Evolutionary conservation across 2,888 invertebrate species (phyloP).

Genomic region (Homarus gammarus): DNA sequence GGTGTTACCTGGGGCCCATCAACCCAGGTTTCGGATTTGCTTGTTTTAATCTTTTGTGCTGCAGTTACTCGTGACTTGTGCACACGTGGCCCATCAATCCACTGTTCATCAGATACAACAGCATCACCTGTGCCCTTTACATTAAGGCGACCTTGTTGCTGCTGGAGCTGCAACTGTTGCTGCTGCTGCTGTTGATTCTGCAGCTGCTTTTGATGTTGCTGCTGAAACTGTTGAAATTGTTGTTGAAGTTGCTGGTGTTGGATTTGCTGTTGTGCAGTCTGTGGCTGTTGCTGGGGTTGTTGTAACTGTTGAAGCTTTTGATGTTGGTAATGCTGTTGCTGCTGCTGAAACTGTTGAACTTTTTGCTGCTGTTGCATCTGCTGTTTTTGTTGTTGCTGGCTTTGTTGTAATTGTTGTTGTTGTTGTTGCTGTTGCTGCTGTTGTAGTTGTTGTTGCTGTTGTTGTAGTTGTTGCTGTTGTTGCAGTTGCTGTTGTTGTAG

Average conservation of each 20-base stretch:
- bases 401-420: constrained; percentile 24
- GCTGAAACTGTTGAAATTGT: constrained; percentile 52
- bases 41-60: constrained; percentile 84
- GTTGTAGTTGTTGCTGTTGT: constrained; percentile 38
- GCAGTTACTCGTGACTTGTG: constrained; percentile 80
- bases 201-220: constrained; percentile 49
- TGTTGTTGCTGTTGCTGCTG: constrained; percentile 20
- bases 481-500: constrained; percentile 20
- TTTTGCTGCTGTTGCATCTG: constrained; percentile 41
- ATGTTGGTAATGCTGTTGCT: constrained; percentile 7
- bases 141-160: constrained; percentile 40
- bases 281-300: constrained; percentile 51
- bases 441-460: constrained; percentile 13
- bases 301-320: constrained; percentile 43
- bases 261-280: constrained; percentile 52
- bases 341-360: constrained; percentile 46
- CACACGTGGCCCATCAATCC: constrained; percentile 97
- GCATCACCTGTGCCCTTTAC: constrained; percentile 46
- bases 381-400: constrained; percentile 39
- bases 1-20: constrained; percentile 86
- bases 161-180: constrained; percentile 50
- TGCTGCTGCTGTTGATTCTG: constrained; percentile 54
- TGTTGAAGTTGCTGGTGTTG: constrained; percentile 65
- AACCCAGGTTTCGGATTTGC: constrained; percentile 92
- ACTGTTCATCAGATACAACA: constrained; percentile 87